Evolutionary conservation across 37 sponge, comb jelly and placozoan genomes (phyloP).

Genomic region (Cladorhizidae sp.): DNA sequence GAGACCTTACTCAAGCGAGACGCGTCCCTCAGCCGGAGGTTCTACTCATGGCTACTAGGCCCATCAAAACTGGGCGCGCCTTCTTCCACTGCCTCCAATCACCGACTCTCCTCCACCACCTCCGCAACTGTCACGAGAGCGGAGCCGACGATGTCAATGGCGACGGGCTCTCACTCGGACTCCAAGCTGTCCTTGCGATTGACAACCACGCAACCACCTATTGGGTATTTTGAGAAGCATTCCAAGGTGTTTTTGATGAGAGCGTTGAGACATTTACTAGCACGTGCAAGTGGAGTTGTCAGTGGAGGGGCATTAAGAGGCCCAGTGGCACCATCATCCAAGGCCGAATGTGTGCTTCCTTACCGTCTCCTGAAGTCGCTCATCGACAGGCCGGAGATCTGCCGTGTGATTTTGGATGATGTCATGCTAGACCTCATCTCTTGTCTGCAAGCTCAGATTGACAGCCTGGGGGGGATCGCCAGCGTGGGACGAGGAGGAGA

Average conservation of each 20-base stretch:
- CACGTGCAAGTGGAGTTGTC: background rate
- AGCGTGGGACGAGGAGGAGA: background rate
- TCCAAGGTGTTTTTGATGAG: conserved; percentile 16
- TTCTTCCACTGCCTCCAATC: too few relatives aligned
- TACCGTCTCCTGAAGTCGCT: conserved; percentile 58
- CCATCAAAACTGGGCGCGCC: background rate
- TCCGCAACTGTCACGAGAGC: background rate
- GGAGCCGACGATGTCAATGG: background rate
- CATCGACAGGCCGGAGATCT: conserved; percentile 48
- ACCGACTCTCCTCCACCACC: background rate
- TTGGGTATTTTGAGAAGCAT: conserved; percentile 44
- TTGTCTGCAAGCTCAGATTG: conserved; percentile 49
- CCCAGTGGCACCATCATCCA: background rate
- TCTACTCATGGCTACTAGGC: conserved; percentile 84
- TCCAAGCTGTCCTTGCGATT: too few relatives aligned
- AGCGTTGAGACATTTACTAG: conserved; percentile 11
- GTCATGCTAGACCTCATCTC: conserved; percentile 38
- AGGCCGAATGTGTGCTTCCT: conserved; percentile 32
- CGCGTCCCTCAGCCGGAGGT: conserved; percentile 76
- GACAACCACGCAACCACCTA: too few relatives aligned
- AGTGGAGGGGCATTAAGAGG: too few relatives aligned
- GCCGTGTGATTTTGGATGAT: conserved; percentile 10
- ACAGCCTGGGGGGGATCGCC: conserved; percentile 18
- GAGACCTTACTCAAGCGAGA: conserved; percentile 77
- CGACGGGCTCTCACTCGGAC: too few relatives aligned